Evolutionary conservation across 1,140 invertebrate genomes (phyloP), one percentile per base, ranked within the genome.

Genomic region (Lepidostoma basale): DNA sequence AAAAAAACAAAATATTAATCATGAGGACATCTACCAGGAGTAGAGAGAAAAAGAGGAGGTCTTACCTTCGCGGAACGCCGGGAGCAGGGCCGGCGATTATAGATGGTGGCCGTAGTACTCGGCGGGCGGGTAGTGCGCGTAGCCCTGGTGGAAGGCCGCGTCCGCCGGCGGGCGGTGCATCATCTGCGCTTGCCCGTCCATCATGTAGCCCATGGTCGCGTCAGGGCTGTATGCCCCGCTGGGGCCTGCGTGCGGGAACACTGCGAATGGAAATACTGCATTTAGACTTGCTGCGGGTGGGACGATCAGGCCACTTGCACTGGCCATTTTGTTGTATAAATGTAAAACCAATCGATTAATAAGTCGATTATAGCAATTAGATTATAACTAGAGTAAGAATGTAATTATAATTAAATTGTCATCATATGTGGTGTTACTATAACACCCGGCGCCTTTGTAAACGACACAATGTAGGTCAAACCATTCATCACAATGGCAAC

Each of bases 171-270:
- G 91, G 84, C 94, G 90, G 85, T 95, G 93, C 92, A 96, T 96
- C 93, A 96, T 95, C 79, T 92, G 91, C 77, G 88, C 87, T 84
- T 95, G 93, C 75, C 94, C 93, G 84, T 97, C 95, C 93, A 97
- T 95, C 93, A 96, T 96, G 87, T 97, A 97, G 75, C 94, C 92
- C 91, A 97, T 96, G 77, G 90, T 88, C 75, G 92, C 91, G 79
- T 97, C 95, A 70, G 95, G 95, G 86, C 94, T 96, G 85, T 97
- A 97, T 62, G 92, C 92, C 78, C 94, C 93, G 85, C 93, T 94
- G 81, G 94, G 93, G 84, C 92, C 92, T 87, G 92, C 90, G 84
- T 93, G 92, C 77, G 92, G 92, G 87, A 93, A 94, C 79, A 94
- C 92, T 94, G 88, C 84, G 79, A 79, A 77, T 79, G 83, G 80